Conservation (phyloP, 2,113 vertebrate genomes). For the Corydoras sp. region DNA sequence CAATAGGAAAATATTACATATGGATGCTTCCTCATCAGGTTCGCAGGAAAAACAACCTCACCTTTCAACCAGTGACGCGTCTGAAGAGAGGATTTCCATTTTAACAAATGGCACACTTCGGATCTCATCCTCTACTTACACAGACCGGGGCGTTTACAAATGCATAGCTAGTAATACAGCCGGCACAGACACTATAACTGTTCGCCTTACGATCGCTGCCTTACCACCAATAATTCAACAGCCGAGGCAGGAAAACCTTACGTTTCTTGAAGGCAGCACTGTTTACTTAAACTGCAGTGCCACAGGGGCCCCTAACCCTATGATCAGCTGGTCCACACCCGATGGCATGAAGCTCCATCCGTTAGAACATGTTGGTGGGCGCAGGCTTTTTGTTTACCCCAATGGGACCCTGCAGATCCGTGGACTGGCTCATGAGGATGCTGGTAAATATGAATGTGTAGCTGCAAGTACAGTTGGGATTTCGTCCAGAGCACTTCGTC, state of each 20-base stretch:
- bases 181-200: slow-evolving; percentile 72
- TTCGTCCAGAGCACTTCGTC: slow-evolving; percentile 63
- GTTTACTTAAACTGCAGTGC: slow-evolving; percentile 76
- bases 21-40: slow-evolving; percentile 47
- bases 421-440: slow-evolving; percentile 55
- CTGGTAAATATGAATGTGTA: slow-evolving; percentile 77
- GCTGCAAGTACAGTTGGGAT: slow-evolving; percentile 72
- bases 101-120: slow-evolving; percentile 69
- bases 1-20: slow-evolving; percentile 57
- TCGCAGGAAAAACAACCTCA: slow-evolving; percentile 54
- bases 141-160: slow-evolving; percentile 78
- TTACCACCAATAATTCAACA: slow-evolving; percentile 77
- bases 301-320: slow-evolving; percentile 68
- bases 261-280: slow-evolving; percentile 63
- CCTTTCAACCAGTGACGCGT: slow-evolving; percentile 53
- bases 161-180: slow-evolving; percentile 78
- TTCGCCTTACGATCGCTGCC: slow-evolving; percentile 72
- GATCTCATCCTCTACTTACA: slow-evolving; percentile 64
- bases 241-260: slow-evolving; percentile 66
- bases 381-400: slow-evolving; percentile 74
- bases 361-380: slow-evolving; percentile 68
- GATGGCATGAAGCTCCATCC: slow-evolving; percentile 70
- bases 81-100: slow-evolving; percentile 60
- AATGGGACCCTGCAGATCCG: slow-evolving; percentile 84
- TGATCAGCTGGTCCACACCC: slow-evolving; percentile 73